These are phyloP conservation scores for Silurus lanzhouensis DNA, from an alignment of 2,797 vertebrate genomes.

Conservation along the genomic window DNA sequence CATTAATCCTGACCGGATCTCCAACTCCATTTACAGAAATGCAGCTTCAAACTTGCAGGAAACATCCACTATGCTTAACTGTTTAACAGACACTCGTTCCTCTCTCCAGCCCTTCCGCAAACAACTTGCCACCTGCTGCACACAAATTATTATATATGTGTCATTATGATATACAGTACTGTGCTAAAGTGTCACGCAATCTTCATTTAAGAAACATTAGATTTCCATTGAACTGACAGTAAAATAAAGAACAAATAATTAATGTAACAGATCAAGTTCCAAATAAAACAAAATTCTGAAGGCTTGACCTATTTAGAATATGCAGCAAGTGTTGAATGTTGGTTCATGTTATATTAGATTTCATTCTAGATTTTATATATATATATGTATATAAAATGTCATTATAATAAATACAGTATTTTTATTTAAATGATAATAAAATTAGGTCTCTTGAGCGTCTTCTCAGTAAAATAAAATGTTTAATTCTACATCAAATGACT, in stretches of 20 bases:
- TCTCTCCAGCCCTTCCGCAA: too few relatives aligned
- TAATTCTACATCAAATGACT: conserved; percentile 6
- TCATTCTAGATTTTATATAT: neutral
- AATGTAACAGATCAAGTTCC: neutral
- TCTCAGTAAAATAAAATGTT: neutral
- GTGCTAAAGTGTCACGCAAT: neutral
- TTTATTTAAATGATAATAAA: neutral
- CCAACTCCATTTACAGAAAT: too few relatives aligned
- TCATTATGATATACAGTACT: neutral
- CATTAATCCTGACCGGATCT: too few relatives aligned
- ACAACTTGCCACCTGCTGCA: too few relatives aligned
- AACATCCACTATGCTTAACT: too few relatives aligned
- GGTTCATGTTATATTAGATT: neutral
- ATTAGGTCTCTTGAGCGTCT: neutral
- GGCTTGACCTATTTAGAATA: neutral
- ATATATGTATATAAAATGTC: neutral
- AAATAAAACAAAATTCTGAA: neutral
- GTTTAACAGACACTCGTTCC: too few relatives aligned
- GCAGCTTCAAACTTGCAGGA: too few relatives aligned
- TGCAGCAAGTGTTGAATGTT: neutral
- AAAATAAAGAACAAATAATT: neutral
- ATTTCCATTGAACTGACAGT: neutral
- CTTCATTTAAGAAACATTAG: neutral
- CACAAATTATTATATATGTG: neutral
- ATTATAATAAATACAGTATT: too few relatives aligned